phyloP scores from a whole-genome alignment of 2,888 invertebrate genomes.

The Torymus auratus region DNA sequence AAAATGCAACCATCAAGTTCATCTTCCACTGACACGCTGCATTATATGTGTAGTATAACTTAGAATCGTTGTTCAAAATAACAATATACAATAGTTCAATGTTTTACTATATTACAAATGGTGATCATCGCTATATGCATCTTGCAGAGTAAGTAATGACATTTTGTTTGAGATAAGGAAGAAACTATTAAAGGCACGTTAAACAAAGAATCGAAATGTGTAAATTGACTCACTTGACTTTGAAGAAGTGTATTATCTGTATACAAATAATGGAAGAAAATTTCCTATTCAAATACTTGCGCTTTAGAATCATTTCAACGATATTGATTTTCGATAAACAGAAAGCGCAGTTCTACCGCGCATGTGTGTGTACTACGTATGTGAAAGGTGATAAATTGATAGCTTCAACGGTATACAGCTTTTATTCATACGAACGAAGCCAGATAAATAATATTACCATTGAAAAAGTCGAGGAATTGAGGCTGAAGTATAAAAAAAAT shows the following conservation, averaged over 20 bases:
- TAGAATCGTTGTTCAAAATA: conserved; percentile 34
- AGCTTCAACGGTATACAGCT: neutral
- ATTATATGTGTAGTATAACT: conserved; percentile 50
- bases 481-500: neutral
- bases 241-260: neutral
- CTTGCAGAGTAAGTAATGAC: conserved; percentile 5
- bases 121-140: neutral
- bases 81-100: conserved; percentile 11
- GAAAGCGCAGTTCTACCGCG: neutral
- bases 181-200: neutral
- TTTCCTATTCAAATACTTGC: conserved; percentile 22
- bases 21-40: conserved; percentile 37
- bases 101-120: conserved; percentile 4
- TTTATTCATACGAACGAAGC: too few species aligned
- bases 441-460: neutral
- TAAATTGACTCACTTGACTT: conserved; percentile 11
- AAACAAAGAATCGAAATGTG: neutral
- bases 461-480: neutral
- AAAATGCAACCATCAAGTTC: conserved; percentile 28
- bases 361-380: neutral
- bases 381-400: conserved; percentile 6
- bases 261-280: conserved; percentile 17
- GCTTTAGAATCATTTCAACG: conserved; percentile 31
- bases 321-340: conserved; percentile 28
- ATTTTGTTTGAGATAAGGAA: neutral